A percentile compares a stretch with the other conserved stretches of the same genome.
Conservation (phyloP, 2,797 vertebrate genomes). For the Apogon hyalosoma region DNA sequence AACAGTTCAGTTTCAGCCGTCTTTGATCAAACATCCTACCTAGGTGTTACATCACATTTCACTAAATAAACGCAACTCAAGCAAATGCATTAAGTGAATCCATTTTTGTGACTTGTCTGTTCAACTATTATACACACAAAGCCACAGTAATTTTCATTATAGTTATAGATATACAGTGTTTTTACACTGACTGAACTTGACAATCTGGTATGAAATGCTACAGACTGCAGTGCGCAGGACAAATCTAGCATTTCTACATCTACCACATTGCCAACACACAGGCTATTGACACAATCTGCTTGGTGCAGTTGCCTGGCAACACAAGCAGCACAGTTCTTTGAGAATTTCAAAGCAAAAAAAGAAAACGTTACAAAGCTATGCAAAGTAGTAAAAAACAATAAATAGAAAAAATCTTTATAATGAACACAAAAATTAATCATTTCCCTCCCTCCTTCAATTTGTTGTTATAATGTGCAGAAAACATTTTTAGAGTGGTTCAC, state of each 20-base stretch:
- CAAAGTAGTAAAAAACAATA: constrained; percentile 80
- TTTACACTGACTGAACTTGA: constrained; percentile 71
- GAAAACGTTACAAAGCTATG: constrained; percentile 70
- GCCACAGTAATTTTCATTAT: constrained; percentile 70
- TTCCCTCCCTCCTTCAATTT: constrained; percentile 26
- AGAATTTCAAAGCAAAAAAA: constrained; percentile 73
- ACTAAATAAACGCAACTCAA: constrained; percentile 81
- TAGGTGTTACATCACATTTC: constrained; percentile 80
- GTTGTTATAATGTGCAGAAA: constrained; percentile 51
- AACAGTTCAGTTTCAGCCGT: constrained; percentile 56
- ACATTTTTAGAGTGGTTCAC: constrained; percentile 50
- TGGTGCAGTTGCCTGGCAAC: constrained; percentile 82
- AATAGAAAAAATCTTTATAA: constrained; percentile 73
- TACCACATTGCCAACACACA: constrained; percentile 80
- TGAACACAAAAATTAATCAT: constrained; percentile 62
- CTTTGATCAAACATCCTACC: constrained; percentile 76
- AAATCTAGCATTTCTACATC: constrained; percentile 81
- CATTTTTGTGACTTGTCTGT: constrained; percentile 69
- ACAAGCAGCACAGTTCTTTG: constrained; percentile 72
- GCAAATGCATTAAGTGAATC: constrained; percentile 76
- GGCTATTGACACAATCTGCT: constrained; percentile 79
- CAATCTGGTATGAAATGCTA: constrained; percentile 78
- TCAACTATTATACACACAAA: constrained; percentile 78
- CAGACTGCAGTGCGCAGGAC: constrained; percentile 78
- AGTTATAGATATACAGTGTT: constrained; percentile 77